Conservation (phyloP, 2,113 vertebrate genomes). For the Aphelocoma coerulescens region DNA sequence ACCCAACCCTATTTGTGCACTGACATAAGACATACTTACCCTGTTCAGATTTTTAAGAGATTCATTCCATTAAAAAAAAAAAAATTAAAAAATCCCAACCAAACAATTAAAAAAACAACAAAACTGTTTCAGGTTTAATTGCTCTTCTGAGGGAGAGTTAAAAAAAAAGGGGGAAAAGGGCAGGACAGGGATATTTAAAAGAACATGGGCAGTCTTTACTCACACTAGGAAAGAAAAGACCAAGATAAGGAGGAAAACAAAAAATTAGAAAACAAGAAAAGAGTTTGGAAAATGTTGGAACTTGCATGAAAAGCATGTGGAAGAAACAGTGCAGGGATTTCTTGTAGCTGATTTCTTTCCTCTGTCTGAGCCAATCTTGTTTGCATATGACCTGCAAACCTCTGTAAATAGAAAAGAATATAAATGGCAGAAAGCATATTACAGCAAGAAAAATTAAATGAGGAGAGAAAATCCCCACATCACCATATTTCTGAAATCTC, state of each 20-base stretch:
- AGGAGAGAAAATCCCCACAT: background rate
- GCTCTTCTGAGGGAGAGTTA: background rate
- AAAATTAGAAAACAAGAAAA: background rate
- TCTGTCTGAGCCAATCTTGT: background rate
- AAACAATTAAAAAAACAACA: background rate
- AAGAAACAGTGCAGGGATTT: background rate
- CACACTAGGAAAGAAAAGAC: background rate
- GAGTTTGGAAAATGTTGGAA: background rate
- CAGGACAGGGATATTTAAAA: background rate
- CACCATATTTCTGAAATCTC: background rate
- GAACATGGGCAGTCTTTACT: background rate
- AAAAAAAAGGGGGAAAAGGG: accelerated
- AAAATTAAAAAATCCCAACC: background rate
- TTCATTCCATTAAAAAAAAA: background rate
- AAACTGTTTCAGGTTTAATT: background rate
- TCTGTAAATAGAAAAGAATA: background rate
- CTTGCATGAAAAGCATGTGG: background rate
- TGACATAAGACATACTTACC: background rate
- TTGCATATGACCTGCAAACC: background rate
- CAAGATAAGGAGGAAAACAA: accelerated
- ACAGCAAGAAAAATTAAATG: background rate
- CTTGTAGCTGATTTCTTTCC: background rate
- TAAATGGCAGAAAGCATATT: background rate
- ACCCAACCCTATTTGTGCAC: background rate
- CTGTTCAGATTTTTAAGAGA: background rate